These are phyloP conservation scores for Drosophila aldrichi DNA, from an alignment of 2,888 invertebrate species.

Conservation along the genomic window DNA sequence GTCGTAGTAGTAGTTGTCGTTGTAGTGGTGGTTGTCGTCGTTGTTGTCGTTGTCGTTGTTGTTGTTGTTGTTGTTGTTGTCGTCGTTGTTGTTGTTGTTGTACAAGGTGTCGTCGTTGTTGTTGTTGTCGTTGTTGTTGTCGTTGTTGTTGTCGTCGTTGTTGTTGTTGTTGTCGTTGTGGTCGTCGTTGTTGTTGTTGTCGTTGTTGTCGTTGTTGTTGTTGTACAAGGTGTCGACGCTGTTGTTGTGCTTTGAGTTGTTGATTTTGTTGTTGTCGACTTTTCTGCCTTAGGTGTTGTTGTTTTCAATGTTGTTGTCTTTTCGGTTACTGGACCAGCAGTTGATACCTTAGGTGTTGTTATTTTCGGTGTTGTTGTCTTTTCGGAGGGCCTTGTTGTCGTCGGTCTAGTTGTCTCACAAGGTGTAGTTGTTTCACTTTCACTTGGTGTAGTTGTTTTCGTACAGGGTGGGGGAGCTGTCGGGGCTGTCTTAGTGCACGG, in stretches of 20 bases:
- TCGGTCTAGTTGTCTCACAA: not conserved
- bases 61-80: not conserved
- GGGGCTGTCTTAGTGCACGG: conserved; percentile 31
- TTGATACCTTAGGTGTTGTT: not conserved
- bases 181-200: not conserved
- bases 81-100: not conserved
- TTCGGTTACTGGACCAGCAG: not conserved
- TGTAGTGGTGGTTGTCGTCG: not conserved
- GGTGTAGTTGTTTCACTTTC: not conserved
- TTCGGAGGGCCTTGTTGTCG: conserved; percentile 10
- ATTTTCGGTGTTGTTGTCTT: conserved; percentile 1
- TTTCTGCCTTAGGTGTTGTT: not conserved
- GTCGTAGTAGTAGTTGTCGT: not conserved
- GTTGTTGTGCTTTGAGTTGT: not conserved
- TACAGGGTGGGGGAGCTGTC: conserved; percentile 8
- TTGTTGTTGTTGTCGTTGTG: not conserved
- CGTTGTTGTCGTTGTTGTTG: not conserved
- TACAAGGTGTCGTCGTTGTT: not conserved
- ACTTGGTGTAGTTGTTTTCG: conserved; percentile 15
- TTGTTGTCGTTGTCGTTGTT: not conserved
- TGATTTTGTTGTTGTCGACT: not conserved
- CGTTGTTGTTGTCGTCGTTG: not conserved
- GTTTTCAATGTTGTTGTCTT: not conserved
- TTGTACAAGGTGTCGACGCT: not conserved
- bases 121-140: not conserved